phyloP scores from a whole-genome alignment of 2,888 invertebrate species.

The Epistrophe eligans region DNA sequence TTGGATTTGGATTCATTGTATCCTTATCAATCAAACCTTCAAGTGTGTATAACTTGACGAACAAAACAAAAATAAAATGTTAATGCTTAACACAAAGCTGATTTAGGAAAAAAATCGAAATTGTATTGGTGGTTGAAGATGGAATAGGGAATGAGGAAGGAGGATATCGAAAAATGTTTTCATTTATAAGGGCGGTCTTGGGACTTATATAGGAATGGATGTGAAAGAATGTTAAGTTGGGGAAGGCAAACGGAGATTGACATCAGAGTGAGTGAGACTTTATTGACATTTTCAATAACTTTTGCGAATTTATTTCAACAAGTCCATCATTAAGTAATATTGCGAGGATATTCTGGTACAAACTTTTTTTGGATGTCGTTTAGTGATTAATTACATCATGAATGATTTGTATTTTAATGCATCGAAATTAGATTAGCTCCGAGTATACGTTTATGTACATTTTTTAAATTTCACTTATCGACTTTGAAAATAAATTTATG shows the following conservation, averaged over 20 bases:
- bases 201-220: neutral
- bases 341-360: neutral
- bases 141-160: neutral
- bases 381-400: slow-evolving; percentile 11
- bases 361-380: neutral
- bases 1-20: slow-evolving; percentile 25
- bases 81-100: slow-evolving; percentile 34
- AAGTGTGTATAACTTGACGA: slow-evolving; percentile 22
- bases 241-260: neutral
- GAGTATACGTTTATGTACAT: too few species aligned
- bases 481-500: neutral
- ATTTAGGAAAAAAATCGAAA: slow-evolving; percentile 16
- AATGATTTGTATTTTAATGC: slow-evolving; percentile 2
- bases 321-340: slow-evolving; percentile 25
- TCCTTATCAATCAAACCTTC: slow-evolving; percentile 43
- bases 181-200: slow-evolving; percentile 11
- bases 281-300: slow-evolving; percentile 33
- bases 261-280: slow-evolving; percentile 23
- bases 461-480: neutral
- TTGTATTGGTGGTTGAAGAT: neutral
- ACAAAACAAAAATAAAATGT: slow-evolving; percentile 9
- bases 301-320: slow-evolving; percentile 14
- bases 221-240: slow-evolving; percentile 3
- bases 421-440: neutral
- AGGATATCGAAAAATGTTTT: slow-evolving; percentile 21